Evolutionary conservation across 2,113 vertebrate genomes (phyloP), one percentile per base, ranked within the genome.

Genomic region (Tenrec ecaudatus): DNA sequence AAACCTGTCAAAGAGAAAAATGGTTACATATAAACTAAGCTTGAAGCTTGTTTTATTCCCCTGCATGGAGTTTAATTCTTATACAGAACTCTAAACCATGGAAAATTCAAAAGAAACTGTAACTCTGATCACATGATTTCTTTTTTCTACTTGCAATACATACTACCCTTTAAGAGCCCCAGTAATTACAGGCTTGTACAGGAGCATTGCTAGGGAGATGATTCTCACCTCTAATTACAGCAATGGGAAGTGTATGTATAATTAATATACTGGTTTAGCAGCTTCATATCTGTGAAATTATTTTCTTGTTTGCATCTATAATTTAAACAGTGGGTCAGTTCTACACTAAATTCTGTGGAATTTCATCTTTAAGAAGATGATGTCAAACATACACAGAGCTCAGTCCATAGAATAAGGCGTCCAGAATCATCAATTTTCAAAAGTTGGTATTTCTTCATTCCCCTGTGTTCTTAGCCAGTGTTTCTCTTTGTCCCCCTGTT

Each of bases 151-250:
- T 71, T 89, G 71, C 27, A 58, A 22, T 88, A 90, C 73, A 82
- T 85, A 86, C 19, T 60, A 76, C 23, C 86, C 31, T 96, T 82
- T 62, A 89, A 90, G 38, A 87, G 85, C 89, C 82, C 11, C 62
- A 75, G 47, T 85, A 83, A 92, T 84, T 91, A 83, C 4, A 0
- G 43, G 40, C n/a, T 73, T 86, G 83, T 83, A 80, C 47, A 81
- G 60, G 23, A 36, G 90, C 75, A 73, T 85, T 90, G 94, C 64
- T 87, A 94, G 83, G 69, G 57, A 86, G 64, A 47, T 92, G 79
- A 88, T 88, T 94, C 64, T 90, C 69, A 80, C 40, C 43, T 86
- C 53, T 94, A 93, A 91, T 83, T 82, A 91, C 43, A 94, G 78
- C 73, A 69, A 47, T 38, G n/a, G 47, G 33, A 87, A 86, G 58